Evolutionary conservation across 2,113 vertebrate species (phyloP).

Genomic region (Antechinus stuartii): DNA sequence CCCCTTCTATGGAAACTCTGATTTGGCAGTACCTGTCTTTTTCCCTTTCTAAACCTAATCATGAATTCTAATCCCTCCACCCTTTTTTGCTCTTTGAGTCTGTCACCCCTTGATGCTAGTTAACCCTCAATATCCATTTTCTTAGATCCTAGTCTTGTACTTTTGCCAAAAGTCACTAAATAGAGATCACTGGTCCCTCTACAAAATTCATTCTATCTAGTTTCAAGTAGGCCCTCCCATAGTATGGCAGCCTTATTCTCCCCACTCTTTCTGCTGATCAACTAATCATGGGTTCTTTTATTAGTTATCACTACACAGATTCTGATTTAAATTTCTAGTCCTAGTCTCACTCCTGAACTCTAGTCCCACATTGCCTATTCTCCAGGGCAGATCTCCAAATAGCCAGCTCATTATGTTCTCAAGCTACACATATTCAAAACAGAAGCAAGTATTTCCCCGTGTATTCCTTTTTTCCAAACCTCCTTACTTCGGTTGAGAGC

Average conservation of each 20-base stretch:
- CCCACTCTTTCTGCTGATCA: neutral
- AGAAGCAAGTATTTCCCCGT: neutral
- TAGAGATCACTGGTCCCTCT: neutral
- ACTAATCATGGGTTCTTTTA: neutral
- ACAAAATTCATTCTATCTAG: neutral
- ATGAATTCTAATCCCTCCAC: no score
- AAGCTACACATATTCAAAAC: neutral
- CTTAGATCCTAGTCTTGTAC: neutral
- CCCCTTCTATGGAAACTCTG: no score
- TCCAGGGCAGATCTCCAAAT: neutral
- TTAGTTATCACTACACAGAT: neutral
- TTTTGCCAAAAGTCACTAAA: neutral
- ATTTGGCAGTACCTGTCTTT: no score
- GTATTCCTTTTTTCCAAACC: neutral
- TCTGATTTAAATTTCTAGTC: neutral
- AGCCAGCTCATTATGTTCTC: neutral
- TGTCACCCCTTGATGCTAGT: neutral
- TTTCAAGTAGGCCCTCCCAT: neutral
- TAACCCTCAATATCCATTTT: neutral
- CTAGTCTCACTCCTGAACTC: no score
- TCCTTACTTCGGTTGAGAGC: neutral
- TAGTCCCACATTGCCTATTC: no score
- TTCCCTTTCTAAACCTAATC: neutral
- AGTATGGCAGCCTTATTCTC: neutral
- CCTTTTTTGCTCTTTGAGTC: neutral